These are phyloP conservation scores for Vicugna pacos DNA, from an alignment of 2,113 vertebrate genomes.

Conservation along the genomic window DNA sequence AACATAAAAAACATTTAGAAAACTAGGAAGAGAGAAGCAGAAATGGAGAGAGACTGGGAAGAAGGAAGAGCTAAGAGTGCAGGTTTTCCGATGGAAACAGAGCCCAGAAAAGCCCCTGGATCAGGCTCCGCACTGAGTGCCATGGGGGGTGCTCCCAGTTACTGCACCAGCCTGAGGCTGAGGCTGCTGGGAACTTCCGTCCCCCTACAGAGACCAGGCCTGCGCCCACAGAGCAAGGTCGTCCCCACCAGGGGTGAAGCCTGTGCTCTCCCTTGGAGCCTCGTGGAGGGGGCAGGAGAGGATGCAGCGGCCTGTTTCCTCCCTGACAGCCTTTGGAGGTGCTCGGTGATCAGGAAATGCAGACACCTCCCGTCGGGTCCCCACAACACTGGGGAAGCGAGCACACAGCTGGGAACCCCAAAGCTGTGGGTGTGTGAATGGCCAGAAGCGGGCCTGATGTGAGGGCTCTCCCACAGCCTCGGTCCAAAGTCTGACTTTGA, in stretches of 20 bases:
- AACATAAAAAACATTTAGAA: not conserved
- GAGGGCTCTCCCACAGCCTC: not conserved
- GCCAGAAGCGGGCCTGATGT: fast-evolving
- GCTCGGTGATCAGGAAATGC: fast-evolving
- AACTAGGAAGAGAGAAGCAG: not conserved
- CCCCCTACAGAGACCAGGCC: no score
- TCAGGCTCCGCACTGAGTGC: not conserved
- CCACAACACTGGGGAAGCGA: not conserved
- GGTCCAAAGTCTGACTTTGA: not conserved
- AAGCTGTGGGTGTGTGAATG: fast-evolving
- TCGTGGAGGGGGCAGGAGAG: fast-evolving
- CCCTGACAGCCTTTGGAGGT: not conserved
- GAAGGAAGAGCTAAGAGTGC: fast-evolving
- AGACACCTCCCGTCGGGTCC: not conserved
- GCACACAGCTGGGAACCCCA: not conserved
- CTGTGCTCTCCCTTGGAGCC: not conserved
- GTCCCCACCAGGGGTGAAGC: not conserved
- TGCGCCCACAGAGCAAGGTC: no score
- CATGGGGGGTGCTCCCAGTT: not conserved
- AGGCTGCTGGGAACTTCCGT: not conserved
- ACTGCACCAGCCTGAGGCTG: not conserved
- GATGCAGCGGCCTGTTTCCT: not conserved
- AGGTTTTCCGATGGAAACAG: not conserved
- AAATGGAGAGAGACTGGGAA: not conserved
- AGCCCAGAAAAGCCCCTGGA: not conserved